Evolutionary conservation across 2,797 vertebrate species (phyloP).

Genomic region (Taeniopygia guttata): DNA sequence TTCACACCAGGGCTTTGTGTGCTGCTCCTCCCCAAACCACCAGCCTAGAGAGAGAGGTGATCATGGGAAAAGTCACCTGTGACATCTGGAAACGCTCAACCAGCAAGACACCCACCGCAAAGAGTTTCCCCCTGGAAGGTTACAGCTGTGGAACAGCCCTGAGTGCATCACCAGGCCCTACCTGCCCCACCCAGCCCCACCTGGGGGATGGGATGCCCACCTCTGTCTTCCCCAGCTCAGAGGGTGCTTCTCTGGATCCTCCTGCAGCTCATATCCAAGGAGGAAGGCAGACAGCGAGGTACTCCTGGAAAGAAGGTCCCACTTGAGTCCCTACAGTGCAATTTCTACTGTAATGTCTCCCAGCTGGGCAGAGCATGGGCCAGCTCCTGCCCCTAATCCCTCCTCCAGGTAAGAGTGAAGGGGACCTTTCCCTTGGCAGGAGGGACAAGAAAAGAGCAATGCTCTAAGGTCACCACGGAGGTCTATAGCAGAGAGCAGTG

Average conservation of each 20-base stretch:
- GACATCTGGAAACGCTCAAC: not conserved
- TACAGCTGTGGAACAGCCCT: not conserved
- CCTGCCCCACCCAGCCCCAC: not conserved
- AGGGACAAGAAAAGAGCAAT: not conserved
- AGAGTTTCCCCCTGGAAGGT: not conserved
- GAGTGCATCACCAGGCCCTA: not conserved
- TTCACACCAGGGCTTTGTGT: not conserved
- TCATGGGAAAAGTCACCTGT: not conserved
- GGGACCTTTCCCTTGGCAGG: not conserved
- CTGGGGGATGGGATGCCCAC: not conserved
- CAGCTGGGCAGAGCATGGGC: not conserved
- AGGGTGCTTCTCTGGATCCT: rapidly evolving
- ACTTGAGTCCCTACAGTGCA: rapidly evolving
- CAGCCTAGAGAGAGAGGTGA: not conserved
- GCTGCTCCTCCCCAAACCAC: not conserved
- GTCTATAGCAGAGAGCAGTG: rapidly evolving
- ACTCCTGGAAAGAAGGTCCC: not conserved
- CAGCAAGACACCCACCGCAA: not conserved
- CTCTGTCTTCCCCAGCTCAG: rapidly evolving
- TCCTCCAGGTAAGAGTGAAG: not conserved
- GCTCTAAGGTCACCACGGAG: not conserved
- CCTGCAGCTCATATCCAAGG: no score
- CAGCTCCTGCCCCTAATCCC: not conserved
- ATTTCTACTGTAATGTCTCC: not conserved
- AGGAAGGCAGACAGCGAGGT: not conserved